Evolutionary conservation across 2,888 invertebrate genomes (phyloP).

Genomic region (Chamaedrilus cognettii): DNA sequence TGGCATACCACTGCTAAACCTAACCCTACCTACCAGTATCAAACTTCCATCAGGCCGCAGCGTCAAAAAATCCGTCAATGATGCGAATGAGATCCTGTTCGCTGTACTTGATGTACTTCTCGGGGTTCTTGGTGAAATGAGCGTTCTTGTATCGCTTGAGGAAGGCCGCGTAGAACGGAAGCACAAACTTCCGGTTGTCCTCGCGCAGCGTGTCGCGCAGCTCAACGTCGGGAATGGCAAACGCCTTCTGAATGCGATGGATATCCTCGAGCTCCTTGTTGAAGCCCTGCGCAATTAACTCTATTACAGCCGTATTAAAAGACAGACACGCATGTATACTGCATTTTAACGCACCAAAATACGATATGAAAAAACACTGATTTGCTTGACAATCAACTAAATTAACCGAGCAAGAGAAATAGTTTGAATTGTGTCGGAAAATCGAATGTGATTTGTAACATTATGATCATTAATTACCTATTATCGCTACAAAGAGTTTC

Average conservation of each 20-base stretch:
- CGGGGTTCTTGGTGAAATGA: constrained; percentile 88
- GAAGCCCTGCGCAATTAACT: constrained; percentile 71
- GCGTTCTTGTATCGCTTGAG: constrained; percentile 64
- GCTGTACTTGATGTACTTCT: constrained; percentile 89
- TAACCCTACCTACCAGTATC: too few relatives aligned
- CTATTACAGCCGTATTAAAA: too few relatives aligned
- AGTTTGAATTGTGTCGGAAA: too few relatives aligned
- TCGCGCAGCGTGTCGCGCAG: constrained; percentile 83
- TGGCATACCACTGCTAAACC: too few relatives aligned
- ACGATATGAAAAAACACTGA: too few relatives aligned
- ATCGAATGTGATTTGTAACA: too few relatives aligned
- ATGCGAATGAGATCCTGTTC: constrained; percentile 81
- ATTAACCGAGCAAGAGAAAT: too few relatives aligned
- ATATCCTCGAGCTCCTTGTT: constrained; percentile 95
- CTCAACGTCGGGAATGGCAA: constrained; percentile 91
- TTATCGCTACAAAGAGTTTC: too few relatives aligned
- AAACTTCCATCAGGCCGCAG: background rate
- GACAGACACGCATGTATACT: too few relatives aligned
- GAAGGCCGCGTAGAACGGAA: constrained; percentile 74
- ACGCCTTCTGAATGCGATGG: constrained; percentile 80
- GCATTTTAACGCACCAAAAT: too few relatives aligned
- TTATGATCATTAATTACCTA: too few relatives aligned
- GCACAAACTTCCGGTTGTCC: constrained; percentile 84
- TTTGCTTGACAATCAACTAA: too few relatives aligned
- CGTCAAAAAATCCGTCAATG: constrained; percentile 88